phyloP scores from a whole-genome alignment of 2,888 invertebrate genomes.

The Dynastes tityus region DNA sequence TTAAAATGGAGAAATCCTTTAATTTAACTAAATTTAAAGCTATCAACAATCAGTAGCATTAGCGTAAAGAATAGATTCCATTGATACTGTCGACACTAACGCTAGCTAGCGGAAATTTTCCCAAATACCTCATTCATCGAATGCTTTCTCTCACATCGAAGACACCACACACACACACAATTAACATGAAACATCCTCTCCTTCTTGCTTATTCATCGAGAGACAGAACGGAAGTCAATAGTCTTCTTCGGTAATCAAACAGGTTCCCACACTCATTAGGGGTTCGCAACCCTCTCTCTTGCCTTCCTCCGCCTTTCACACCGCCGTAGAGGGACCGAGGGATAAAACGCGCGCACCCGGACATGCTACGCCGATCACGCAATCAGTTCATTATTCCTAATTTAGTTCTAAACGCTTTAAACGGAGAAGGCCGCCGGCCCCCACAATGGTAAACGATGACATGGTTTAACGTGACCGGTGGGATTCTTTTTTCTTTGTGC shows the following conservation, averaged over 20 bases:
- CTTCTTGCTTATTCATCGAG: slow-evolving; percentile 51
- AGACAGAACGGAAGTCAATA: slow-evolving; percentile 64
- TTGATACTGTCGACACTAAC: no score
- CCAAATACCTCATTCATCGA: no score
- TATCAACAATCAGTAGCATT: no score
- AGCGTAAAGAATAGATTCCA: no score
- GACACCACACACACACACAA: neutral
- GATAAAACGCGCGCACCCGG: slow-evolving; percentile 22
- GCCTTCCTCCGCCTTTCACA: slow-evolving; percentile 28
- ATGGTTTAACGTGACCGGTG: slow-evolving; percentile 22
- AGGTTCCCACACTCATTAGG: slow-evolving; percentile 67
- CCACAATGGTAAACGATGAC: slow-evolving; percentile 22
- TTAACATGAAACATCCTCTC: slow-evolving; percentile 55
- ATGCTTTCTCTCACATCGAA: neutral
- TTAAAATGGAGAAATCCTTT: no score
- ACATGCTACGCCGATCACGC: slow-evolving; percentile 41
- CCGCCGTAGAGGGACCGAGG: neutral
- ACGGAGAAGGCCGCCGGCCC: slow-evolving; percentile 1
- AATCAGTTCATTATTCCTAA: slow-evolving; percentile 53
- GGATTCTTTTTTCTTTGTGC: slow-evolving; percentile 1
- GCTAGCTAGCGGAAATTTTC: no score
- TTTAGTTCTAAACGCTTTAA: slow-evolving; percentile 51
- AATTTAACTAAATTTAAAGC: no score
- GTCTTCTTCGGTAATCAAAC: slow-evolving; percentile 64
- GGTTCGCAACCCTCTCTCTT: slow-evolving; percentile 54